Conservation (phyloP, 1,140 invertebrate genomes). For the Drosophila serrata region DNA sequence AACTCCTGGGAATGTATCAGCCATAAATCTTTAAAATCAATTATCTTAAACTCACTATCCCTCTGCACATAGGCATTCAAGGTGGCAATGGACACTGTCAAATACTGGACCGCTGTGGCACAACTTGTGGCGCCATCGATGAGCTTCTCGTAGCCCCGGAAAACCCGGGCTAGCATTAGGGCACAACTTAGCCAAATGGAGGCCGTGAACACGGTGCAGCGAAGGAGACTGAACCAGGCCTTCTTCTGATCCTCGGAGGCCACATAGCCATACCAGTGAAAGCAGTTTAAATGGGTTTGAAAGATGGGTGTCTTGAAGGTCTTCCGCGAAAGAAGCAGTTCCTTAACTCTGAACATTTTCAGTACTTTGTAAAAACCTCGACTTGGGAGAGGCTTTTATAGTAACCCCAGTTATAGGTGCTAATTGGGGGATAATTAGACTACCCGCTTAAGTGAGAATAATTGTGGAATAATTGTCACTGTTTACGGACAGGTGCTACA, state of each 20-base stretch:
- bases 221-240: constrained; percentile 43
- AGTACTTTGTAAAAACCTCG: background rate
- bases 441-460: constrained; percentile 52
- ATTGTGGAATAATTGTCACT: constrained; percentile 61
- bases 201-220: constrained; percentile 68
- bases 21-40: background rate
- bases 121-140: constrained; percentile 70
- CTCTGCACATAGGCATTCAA: constrained; percentile 67
- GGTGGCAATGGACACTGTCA: constrained; percentile 65
- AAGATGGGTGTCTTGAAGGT: constrained; percentile 57
- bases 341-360: constrained; percentile 56
- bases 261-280: constrained; percentile 70
- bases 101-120: constrained; percentile 68
- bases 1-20: constrained; percentile 33
- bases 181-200: constrained; percentile 69
- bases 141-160: constrained; percentile 59
- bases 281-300: constrained; percentile 52
- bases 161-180: constrained; percentile 48
- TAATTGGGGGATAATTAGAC: constrained; percentile 53
- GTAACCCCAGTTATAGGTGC: background rate
- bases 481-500: constrained; percentile 52
- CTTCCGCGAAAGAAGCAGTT: constrained; percentile 45
- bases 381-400: constrained; percentile 48
- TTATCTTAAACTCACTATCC: constrained; percentile 45
- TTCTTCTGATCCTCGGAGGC: constrained; percentile 45